phyloP scores from a whole-genome alignment of 2,113 vertebrate genomes.

The Noctilio leporinus region DNA sequence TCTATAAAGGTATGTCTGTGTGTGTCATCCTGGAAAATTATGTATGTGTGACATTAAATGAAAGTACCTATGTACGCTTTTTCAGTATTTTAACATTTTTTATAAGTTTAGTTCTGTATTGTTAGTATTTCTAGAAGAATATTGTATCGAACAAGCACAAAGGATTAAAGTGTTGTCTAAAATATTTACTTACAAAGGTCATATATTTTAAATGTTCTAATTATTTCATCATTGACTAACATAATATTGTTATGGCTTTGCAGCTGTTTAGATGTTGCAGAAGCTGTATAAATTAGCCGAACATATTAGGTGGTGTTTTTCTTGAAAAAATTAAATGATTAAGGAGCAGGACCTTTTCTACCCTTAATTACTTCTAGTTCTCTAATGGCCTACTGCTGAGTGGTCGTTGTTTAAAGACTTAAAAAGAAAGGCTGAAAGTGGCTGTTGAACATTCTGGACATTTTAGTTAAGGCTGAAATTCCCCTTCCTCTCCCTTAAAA shows the following conservation, averaged over 20 bases:
- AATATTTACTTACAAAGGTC: neutral
- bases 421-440: neutral
- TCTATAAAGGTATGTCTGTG: slow-evolving; percentile 42
- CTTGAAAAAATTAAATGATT: neutral
- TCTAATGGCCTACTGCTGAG: neutral
- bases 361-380: neutral
- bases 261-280: neutral
- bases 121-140: neutral
- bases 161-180: neutral
- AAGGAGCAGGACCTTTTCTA: neutral
- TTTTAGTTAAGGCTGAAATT: neutral
- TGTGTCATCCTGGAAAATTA: slow-evolving; percentile 66
- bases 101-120: neutral
- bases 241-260: neutral
- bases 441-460: neutral
- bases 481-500: neutral
- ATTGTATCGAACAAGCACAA: neutral
- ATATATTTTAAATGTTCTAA: slow-evolving; percentile 3
- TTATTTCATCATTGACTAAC: neutral
- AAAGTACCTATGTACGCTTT: neutral
- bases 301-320: neutral
- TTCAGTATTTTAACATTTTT: neutral
- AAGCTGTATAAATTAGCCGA: slow-evolving; percentile 6
- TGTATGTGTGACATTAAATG: slow-evolving; percentile 35
- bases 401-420: neutral